Conservation (phyloP, 2,888 invertebrate species). For the Clanis bilineata region DNA sequence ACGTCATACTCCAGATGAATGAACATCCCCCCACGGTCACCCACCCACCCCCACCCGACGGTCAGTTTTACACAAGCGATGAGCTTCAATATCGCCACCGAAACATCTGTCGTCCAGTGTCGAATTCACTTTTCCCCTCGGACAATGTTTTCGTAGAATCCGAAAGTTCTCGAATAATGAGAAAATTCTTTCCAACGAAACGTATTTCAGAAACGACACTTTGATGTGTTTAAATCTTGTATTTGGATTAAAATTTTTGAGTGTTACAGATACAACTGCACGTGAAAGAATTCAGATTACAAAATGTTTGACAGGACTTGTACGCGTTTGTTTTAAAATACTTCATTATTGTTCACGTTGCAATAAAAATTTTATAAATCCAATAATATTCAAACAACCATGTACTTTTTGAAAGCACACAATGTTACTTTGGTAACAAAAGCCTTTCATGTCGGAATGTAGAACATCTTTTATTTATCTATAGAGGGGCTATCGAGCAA, state of each 20-base stretch:
- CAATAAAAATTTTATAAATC: not conserved
- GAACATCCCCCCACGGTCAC: constrained; percentile 57
- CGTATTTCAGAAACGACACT: constrained; percentile 21
- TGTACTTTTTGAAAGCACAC: too few species aligned
- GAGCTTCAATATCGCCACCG: constrained; percentile 56
- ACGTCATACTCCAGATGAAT: constrained; percentile 76
- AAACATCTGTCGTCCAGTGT: constrained; percentile 54
- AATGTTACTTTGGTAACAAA: too few species aligned
- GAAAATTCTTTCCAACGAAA: constrained; percentile 22
- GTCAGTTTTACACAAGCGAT: constrained; percentile 55
- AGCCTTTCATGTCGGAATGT: too few species aligned
- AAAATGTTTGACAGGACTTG: not conserved
- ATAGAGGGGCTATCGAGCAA: too few species aligned
- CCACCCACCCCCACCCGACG: constrained; percentile 38
- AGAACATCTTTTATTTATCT: too few species aligned
- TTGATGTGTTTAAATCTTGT: not conserved
- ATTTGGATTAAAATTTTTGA: not conserved
- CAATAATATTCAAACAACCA: too few species aligned
- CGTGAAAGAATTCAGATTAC: not conserved
- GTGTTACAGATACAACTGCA: not conserved
- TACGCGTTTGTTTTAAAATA: not conserved
- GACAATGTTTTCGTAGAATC: constrained; percentile 30
- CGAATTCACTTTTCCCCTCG: constrained; percentile 30
- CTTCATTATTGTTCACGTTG: not conserved
- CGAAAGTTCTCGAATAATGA: constrained; percentile 22